phyloP scores from a whole-genome alignment of 2,113 vertebrate genomes.

The Perognathus longimembris region DNA sequence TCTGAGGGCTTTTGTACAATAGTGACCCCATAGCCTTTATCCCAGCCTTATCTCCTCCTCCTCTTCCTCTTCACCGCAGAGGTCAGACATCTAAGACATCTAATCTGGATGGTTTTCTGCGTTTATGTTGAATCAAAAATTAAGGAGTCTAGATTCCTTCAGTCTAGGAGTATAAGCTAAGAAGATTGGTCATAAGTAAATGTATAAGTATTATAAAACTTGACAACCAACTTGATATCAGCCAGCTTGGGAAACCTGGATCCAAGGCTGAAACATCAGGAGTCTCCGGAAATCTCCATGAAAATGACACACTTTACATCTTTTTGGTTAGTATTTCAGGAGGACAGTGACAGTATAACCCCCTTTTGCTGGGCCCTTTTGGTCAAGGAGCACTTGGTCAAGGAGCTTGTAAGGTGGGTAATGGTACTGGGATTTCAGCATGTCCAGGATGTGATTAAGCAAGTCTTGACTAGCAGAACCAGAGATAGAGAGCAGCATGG shows the following conservation, averaged over 20 bases:
- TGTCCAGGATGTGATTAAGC: no score
- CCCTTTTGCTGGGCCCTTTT: background rate
- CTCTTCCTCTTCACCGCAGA: background rate
- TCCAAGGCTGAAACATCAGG: background rate
- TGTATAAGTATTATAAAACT: background rate
- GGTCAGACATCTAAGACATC: background rate
- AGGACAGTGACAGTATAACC: background rate
- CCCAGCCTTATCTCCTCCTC: fast-evolving
- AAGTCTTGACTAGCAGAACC: background rate
- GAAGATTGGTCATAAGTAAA: background rate
- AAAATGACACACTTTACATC: background rate
- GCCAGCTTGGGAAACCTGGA: background rate
- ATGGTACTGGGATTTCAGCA: no score
- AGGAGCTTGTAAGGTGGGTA: background rate
- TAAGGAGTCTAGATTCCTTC: background rate
- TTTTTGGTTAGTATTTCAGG: background rate
- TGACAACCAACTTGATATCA: background rate
- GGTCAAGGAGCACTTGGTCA: background rate
- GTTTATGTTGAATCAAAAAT: background rate
- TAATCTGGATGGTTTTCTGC: slow-evolving; percentile 4
- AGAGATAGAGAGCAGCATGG: background rate
- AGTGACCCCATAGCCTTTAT: background rate
- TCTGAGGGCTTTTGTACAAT: background rate
- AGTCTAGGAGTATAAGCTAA: background rate
- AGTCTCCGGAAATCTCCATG: background rate